Evolutionary conservation across 2,888 invertebrate genomes (phyloP), one percentile per base, ranked within the genome.

Genomic region (Arge pagana): DNA sequence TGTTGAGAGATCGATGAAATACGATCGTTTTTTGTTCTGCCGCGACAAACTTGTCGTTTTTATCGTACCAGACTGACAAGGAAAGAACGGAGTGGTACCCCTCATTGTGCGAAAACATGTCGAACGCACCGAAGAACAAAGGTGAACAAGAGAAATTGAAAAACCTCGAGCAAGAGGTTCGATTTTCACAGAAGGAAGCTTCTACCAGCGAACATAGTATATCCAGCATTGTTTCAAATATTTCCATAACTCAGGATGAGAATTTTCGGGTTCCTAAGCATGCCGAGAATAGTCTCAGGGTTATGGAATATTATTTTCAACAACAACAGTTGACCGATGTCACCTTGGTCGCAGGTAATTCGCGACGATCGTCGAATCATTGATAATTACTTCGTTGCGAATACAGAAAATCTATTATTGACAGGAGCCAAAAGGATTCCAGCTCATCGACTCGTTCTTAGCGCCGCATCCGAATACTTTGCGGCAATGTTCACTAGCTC

Each of bases 401-500:
- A n/a, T n/a, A n/a, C n/a, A n/a, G n/a, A n/a, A n/a, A 31, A 24
- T 30, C 18, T 23, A 31, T 18, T 35, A 26, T 51, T 63, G 62
- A 4, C 51, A 79, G 79, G 81, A n/a, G 72, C 69, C 5, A 75
- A 73, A 52, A 76, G 87, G 64, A 86, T 93, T 65, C 84, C 88
- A 57, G 92, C 92, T 21, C 93, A 93, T 79, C 88, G 93, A 68
- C 80, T 96, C 60, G 91, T 96, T 48, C 81, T 96, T 59, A 90
- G 93, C 64, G 93, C 95, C 35, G 91, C 92, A 53, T 94, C 94
- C 64, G 93, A 94, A 77, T 96, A 96, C 77, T 96, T 96, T 80
- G 88, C 91, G 36, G 94, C 93, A 35, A 96, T 96, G 96, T 96
- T 96, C 73, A 95, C 93, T 19, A 90, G 89, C 52, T 88, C 90